Evolutionary conservation across 1,140 invertebrate species (phyloP).

Genomic region (Alviniconcha marisindica): DNA sequence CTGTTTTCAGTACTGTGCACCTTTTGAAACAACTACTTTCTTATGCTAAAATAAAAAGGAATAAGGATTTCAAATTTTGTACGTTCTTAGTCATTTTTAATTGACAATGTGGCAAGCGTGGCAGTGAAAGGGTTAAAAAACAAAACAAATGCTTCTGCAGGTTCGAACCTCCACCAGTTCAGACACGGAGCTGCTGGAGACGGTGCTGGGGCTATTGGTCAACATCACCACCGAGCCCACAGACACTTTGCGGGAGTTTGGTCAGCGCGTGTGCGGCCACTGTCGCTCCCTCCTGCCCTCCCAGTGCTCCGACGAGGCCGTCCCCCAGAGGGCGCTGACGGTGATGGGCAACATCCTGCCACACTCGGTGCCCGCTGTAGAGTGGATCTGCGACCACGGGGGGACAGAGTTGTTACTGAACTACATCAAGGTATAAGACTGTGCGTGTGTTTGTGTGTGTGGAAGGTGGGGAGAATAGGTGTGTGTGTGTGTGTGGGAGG

Average conservation of each 20-base stretch:
- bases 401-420: slow-evolving; percentile 50
- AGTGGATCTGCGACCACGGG: slow-evolving; percentile 53
- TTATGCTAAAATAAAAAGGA: no score
- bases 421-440: slow-evolving; percentile 50
- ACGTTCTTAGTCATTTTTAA: no score
- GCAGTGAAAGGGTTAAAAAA: not conserved
- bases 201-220: slow-evolving; percentile 51
- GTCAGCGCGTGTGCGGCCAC: slow-evolving; percentile 47
- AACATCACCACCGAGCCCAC: slow-evolving; percentile 53
- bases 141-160: not conserved
- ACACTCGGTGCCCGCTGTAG: slow-evolving; percentile 53
- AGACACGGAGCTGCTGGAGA: slow-evolving; percentile 46
- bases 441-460: not conserved
- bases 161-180: slow-evolving; percentile 23
- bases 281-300: slow-evolving; percentile 44
- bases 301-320: not conserved
- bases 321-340: slow-evolving; percentile 43
- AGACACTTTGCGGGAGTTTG: slow-evolving; percentile 44
- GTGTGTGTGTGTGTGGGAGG: no score
- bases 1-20: no score
- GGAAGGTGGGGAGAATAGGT: no score
- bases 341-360: slow-evolving; percentile 59
- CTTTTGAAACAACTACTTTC: no score
- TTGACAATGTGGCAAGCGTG: no score
- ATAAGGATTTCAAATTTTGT: no score